These are phyloP conservation scores for Bombus breviceps DNA, from an alignment of 1,140 invertebrate genomes.

Conservation along the genomic window DNA sequence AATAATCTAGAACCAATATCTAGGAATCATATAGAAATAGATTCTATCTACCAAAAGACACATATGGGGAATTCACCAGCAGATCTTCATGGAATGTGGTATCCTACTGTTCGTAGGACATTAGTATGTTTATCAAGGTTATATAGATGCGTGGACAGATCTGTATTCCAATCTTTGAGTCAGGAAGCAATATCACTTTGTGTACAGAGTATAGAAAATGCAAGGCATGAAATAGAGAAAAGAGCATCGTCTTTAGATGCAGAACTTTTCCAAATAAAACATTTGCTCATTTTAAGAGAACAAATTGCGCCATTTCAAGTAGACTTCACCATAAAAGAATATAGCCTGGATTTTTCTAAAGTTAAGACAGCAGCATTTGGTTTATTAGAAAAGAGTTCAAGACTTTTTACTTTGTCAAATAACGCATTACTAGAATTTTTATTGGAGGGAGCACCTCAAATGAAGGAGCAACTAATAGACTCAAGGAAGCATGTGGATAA, in stretches of 20 bases:
- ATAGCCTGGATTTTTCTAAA: constrained; percentile 95
- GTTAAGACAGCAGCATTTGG: constrained; percentile 94
- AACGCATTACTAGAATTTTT: constrained; percentile 97
- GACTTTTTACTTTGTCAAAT: constrained; percentile 94
- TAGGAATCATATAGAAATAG: constrained; percentile 77
- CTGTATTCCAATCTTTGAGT: constrained; percentile 97
- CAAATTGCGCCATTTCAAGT: constrained; percentile 99
- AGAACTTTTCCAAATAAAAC: constrained; percentile 98
- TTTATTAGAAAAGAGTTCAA: constrained; percentile 92
- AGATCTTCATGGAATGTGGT: constrained; percentile 99
- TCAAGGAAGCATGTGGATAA: constrained; percentile 97
- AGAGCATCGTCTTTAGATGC: constrained; percentile 92
- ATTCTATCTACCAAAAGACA: constrained; percentile 74
- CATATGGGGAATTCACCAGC: constrained; percentile 89
- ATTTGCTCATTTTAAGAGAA: constrained; percentile 97
- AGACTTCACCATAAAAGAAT: constrained; percentile 96
- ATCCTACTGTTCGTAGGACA: constrained; percentile 97
- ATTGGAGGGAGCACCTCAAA: constrained; percentile 94
- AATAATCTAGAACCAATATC: constrained; percentile 68
- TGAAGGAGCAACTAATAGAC: constrained; percentile 95
- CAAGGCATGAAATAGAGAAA: constrained; percentile 87
- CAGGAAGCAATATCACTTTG: constrained; percentile 97
- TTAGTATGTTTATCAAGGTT: constrained; percentile 97
- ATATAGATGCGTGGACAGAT: constrained; percentile 96
- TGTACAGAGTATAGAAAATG: constrained; percentile 93